Evolutionary conservation across 2,888 invertebrate genomes (phyloP).

Genomic region (Drosophila falleni): DNA sequence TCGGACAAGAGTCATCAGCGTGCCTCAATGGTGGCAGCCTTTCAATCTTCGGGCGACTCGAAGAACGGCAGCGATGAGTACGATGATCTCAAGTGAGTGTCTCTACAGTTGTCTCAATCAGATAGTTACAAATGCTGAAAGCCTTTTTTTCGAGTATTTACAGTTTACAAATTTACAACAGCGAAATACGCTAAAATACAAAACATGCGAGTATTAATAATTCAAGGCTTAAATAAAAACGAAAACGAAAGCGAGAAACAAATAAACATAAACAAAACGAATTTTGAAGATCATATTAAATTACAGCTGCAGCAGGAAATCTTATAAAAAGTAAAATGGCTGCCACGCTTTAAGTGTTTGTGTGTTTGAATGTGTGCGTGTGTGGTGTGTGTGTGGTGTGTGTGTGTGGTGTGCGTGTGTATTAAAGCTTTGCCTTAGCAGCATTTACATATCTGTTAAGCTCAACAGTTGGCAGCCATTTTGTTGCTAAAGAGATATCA

Average conservation of each 20-base stretch:
- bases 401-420: constrained; percentile 38
- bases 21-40: constrained; percentile 80
- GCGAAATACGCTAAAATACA: constrained; percentile 45
- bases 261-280: constrained; percentile 40
- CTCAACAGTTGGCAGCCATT: constrained; percentile 55
- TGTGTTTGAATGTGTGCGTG: constrained; percentile 29
- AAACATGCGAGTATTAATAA: constrained; percentile 42
- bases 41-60: constrained; percentile 83
- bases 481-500: constrained; percentile 44
- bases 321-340: constrained; percentile 37
- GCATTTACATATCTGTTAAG: constrained; percentile 54
- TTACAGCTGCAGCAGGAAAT: constrained; percentile 22
- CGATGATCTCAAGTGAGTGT: constrained; percentile 83
- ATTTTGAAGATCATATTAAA: constrained; percentile 53
- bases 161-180: constrained; percentile 81
- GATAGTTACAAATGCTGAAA: constrained; percentile 47
- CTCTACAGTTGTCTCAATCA: neutral
- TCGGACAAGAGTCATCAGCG: constrained; percentile 72
- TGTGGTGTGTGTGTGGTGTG: constrained; percentile 29
- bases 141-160: constrained; percentile 81
- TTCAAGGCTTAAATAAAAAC: constrained; percentile 23
- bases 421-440: constrained; percentile 58
- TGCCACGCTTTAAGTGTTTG: constrained; percentile 55
- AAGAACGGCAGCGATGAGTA: constrained; percentile 85
- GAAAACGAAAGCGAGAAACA: constrained; percentile 16